Base-by-base conservation (phyloP, 1,140 invertebrate genomes). In the Drosophila serrata region DNA sequence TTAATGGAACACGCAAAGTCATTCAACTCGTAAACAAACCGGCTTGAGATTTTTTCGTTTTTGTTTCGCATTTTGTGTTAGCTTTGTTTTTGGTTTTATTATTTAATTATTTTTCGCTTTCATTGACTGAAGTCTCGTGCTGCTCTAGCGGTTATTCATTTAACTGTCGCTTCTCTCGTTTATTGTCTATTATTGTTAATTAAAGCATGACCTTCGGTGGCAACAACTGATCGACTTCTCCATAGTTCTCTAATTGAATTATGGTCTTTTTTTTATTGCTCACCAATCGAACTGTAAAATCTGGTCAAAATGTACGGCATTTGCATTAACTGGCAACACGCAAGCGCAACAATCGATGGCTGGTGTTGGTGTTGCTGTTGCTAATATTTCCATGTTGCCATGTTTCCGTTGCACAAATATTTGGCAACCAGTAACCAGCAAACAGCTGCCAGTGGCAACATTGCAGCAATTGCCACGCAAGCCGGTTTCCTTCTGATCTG, bases 351-450 rank as follows among this genome's bases (percentile, higher is more conserved):
- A 48, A 70, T 58, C 65, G 51, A 69, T 46, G 33, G 51, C 8
- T 42, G 40, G 63, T 55, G 35, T 35, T 51, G 48, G 55, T 49
- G 65, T 75, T 55, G 51, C 22, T 62, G 6, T 65, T 76, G 58
- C 42, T 58, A 42, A 57, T 39, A 37, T 45, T 75, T 51, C 63
- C 42, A 49, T 72, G 62, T 51, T 69, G 58, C 37, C 49, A 33
- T 37, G 49, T 78, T 78, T 77, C 49, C 64, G 55, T 60, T 78
- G 63, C 74, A 78, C 74, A 78, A 77, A 78, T 63, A 78, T 78
- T 78, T 78, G 75, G 75, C 59, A 78, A 78, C 63, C 39, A 58
- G 24, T 19, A 49, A 42, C 73, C 24, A 24, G 2, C 46, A 53
- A 24, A 2, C 46, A 53, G 42, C 49, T 75, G 72, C 39, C 60